These are phyloP conservation scores for Julus scanicus DNA, from an alignment of 2,888 invertebrate species.

Conservation along the genomic window DNA sequence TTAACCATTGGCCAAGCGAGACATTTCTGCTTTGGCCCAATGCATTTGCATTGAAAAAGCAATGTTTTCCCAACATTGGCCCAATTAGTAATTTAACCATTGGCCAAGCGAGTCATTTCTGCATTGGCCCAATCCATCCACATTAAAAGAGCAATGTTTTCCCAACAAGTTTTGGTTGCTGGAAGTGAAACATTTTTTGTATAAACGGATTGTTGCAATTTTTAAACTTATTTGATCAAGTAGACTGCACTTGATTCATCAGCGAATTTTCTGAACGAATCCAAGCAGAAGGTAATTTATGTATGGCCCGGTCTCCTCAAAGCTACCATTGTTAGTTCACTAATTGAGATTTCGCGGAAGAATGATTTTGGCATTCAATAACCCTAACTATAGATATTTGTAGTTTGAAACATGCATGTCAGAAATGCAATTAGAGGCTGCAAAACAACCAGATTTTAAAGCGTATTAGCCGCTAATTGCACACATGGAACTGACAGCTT, in stretches of 20 bases:
- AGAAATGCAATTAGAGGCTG: slow-evolving; percentile 31
- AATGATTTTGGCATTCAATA: slow-evolving; percentile 38
- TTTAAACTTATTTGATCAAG: not conserved
- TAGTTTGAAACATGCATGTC: slow-evolving; percentile 5
- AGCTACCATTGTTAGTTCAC: not conserved
- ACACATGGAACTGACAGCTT: slow-evolving; percentile 9
- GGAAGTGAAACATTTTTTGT: not conserved
- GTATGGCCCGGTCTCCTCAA: not conserved
- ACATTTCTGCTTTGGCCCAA: too few relatives aligned
- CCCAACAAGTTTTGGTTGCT: too few relatives aligned
- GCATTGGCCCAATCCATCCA: too few relatives aligned
- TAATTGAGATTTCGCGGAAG: slow-evolving; percentile 34
- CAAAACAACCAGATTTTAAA: slow-evolving; percentile 43
- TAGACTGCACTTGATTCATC: not conserved
- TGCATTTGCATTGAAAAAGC: too few relatives aligned
- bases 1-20: too few relatives aligned
- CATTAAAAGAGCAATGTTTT: too few relatives aligned
- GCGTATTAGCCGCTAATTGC: slow-evolving; percentile 34
- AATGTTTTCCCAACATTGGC: too few relatives aligned
- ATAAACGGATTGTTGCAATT: not conserved
- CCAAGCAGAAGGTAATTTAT: not conserved
- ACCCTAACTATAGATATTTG: slow-evolving; percentile 1
- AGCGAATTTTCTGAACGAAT: not conserved
- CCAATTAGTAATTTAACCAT: too few relatives aligned
- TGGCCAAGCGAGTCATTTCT: too few relatives aligned